These are phyloP conservation scores for Nyctibius bracteatus DNA, from an alignment of 2,113 vertebrate genomes.

Conservation along the genomic window DNA sequence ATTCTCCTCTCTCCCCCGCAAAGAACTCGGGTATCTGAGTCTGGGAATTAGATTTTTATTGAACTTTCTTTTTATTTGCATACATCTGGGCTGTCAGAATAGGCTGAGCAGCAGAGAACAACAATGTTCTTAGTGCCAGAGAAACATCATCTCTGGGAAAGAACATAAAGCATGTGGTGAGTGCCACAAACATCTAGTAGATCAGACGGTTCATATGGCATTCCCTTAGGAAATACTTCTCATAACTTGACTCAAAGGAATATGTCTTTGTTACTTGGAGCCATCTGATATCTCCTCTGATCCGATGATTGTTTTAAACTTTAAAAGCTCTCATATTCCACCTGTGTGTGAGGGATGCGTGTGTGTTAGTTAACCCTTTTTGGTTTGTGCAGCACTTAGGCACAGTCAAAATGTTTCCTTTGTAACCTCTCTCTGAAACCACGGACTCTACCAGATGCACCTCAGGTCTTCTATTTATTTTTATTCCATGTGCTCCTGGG, in stretches of 20 bases:
- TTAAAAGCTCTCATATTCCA: neutral
- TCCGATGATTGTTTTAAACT: neutral
- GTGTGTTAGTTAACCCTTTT: neutral
- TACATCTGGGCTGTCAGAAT: neutral
- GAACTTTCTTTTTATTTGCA: neutral
- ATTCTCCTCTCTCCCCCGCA: neutral
- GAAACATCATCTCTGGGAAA: neutral
- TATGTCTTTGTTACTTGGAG: neutral
- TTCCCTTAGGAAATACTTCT: constrained; percentile 6
- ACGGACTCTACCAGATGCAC: neutral
- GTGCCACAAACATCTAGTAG: neutral
- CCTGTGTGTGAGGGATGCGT: neutral
- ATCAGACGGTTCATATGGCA: neutral
- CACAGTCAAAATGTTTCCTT: neutral
- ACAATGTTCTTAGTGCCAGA: neutral
- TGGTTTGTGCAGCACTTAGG: neutral
- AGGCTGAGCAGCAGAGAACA: neutral
- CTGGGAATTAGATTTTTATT: neutral
- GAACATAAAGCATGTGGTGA: neutral
- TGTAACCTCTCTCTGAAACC: neutral
- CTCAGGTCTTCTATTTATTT: neutral
- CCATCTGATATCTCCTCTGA: neutral
- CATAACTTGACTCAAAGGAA: neutral
- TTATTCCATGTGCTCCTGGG: neutral
- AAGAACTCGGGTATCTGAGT: neutral